Base-by-base conservation (phyloP, 2,797 vertebrate species). In the Gymnoscopelus braueri region DNA sequence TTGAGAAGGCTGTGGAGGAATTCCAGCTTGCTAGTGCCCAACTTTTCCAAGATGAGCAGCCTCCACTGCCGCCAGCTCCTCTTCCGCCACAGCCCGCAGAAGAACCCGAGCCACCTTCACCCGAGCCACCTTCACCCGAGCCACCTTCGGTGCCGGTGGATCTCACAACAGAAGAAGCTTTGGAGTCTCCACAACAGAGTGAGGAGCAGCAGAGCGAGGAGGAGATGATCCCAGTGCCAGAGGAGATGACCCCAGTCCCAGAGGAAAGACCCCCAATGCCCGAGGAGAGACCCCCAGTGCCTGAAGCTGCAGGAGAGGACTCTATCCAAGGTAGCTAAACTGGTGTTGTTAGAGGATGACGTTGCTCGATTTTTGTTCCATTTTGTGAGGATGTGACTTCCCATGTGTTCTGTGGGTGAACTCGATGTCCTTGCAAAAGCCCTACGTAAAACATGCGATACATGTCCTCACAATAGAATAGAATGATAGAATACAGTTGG, bases 1-100 rank as follows among this genome's bases (percentile, higher is more conserved):
- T 89, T 69, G 89, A 91, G 58, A 92, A 91, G 61, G 87, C 86
- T 0, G 86, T 88, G 56, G 92, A 94, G 67, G 89, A 92, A 47
- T 84, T 87, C 86, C 91, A 92, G 70, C 77, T 88, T 1, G 81
- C 86, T 55, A 90, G 49, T 63, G 75, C 84, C 47, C 83, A 87
- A 60, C 77, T 89, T 29, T 84, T 86, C 11, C 83, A 80, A 63
- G 81, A 83, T 2, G 83, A 87, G 67, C 79, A 88, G 51, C 81
- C 87, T 0, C 82, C 83, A 0, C 84, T 67, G 0, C 83, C 49
- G 8, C 49, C 62, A 52, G 24, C 80, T 0, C 83, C 81, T 0
- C 74, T 72, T 0, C 82, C 85, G 2, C 84, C 83, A 12, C 73
- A 65, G 11, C 84, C 77, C 1, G 0, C 62, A 58, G 89, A 87